Percentiles rank a stretch among this genome's conserved stretches.
Evolutionary conservation across 37 sponge, comb jelly and placozoan species (phyloP).

Genomic region (Diacarnus erythraeanus): DNA sequence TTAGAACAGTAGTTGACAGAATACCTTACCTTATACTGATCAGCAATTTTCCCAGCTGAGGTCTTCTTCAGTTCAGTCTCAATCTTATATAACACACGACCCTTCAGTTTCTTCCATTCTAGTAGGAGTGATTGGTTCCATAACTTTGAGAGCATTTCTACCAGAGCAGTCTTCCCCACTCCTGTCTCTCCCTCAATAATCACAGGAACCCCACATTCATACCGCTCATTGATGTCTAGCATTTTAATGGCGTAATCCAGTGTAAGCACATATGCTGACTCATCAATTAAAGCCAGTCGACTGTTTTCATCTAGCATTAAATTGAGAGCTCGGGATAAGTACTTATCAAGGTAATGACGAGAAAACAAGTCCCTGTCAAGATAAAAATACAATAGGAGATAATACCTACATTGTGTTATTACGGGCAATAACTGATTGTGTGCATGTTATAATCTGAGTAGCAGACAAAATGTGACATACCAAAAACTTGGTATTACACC

Average conservation of each 20-base stretch:
- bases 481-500: no score
- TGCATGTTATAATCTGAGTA: no score
- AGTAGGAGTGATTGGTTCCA: constrained; percentile 60
- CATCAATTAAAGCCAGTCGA: constrained; percentile 63
- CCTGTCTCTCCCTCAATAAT: constrained; percentile 94
- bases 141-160: constrained; percentile 77
- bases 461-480: no score
- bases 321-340: constrained; percentile 72
- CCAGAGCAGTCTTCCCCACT: constrained; percentile 86
- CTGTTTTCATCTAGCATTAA: constrained; percentile 36
- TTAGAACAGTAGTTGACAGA: no score
- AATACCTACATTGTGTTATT: no score
- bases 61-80: no score
- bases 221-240: constrained; percentile 75
- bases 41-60: background rate
- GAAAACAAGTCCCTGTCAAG: constrained; percentile 45
- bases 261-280: constrained; percentile 76
- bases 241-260: constrained; percentile 85
- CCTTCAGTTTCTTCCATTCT: constrained; percentile 33
- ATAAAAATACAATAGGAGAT: background rate
- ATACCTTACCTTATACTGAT: constrained; percentile 14
- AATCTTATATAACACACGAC: no score
- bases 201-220: constrained; percentile 85
- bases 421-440: no score
- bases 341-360: constrained; percentile 57